phyloP scores from a whole-genome alignment of 2,797 vertebrate species.

The Decapterus maruadsi region DNA sequence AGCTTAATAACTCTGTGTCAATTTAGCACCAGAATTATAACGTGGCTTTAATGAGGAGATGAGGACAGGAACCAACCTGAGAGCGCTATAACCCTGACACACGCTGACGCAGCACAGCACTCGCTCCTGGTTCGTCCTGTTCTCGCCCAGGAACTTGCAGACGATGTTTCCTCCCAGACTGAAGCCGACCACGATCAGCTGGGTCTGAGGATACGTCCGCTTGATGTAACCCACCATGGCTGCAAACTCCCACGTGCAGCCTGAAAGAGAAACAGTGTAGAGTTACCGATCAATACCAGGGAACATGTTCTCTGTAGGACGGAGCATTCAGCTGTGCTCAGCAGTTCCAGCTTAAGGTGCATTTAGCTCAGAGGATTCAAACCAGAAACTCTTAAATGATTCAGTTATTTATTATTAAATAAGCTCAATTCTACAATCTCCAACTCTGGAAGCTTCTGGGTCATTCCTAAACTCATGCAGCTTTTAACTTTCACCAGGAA shows the following conservation, averaged over 20 bases:
- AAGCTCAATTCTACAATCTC: conserved; percentile 5
- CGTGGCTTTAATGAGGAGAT: conserved; percentile 36
- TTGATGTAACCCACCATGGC: conserved; percentile 98
- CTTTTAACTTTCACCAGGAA: conserved; percentile 11
- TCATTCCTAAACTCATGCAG: background rate
- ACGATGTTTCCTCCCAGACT: conserved; percentile 98
- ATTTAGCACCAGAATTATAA: background rate
- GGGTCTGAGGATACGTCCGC: conserved; percentile 91
- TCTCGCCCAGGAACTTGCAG: conserved; percentile 98
- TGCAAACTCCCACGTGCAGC: conserved; percentile 95
- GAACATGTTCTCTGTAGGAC: conserved; percentile 28
- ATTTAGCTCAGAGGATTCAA: conserved; percentile 36
- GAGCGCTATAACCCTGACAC: conserved; percentile 97
- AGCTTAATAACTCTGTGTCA: conserved; percentile 13
- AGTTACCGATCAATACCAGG: conserved; percentile 36
- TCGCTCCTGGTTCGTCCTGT: conserved; percentile 91
- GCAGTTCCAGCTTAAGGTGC: conserved; percentile 48
- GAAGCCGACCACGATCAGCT: conserved; percentile 95
- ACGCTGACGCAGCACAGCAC: conserved; percentile 97
- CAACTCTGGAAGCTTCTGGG: background rate
- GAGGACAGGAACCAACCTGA: conserved; percentile 87
- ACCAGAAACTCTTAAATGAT: conserved; percentile 2
- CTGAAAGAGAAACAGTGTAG: no score
- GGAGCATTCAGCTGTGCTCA: conserved; percentile 19
- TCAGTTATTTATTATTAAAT: no score